Evolutionary conservation across 2,888 invertebrate genomes (phyloP).

Genomic region (Archips crataeganus): DNA sequence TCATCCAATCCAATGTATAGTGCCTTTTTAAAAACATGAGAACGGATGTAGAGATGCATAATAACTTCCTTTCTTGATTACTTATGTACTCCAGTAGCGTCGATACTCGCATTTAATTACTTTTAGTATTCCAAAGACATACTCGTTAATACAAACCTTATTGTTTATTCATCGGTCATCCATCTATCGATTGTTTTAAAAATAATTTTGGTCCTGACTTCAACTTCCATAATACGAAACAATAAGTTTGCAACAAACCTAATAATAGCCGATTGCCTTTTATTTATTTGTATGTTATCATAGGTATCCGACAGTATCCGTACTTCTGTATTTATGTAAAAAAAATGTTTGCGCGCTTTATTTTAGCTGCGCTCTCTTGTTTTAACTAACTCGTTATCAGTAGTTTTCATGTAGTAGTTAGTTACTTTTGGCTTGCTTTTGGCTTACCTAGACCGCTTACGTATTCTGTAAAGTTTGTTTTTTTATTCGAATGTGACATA

Average conservation of each 20-base stretch:
- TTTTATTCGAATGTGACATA: no score
- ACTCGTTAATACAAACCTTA: constrained; percentile 5
- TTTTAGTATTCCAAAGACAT: constrained; percentile 25
- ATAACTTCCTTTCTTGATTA: constrained; percentile 31
- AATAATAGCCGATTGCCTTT: neutral
- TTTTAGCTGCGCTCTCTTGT: no score
- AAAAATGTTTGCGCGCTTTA: no score
- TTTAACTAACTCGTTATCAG: no score
- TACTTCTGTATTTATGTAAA: no score
- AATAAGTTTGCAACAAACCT: neutral
- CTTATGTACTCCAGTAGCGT: neutral
- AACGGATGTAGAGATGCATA: constrained; percentile 32
- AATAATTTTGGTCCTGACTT: constrained; percentile 15
- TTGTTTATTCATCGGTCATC: constrained; percentile 28
- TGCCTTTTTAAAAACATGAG: constrained; percentile 29
- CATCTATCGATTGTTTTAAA: constrained; percentile 12
- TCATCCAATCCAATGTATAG: neutral
- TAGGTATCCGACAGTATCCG: no score
- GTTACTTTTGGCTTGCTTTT: no score
- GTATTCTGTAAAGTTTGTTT: no score
- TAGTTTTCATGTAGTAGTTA: no score
- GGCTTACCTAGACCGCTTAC: no score
- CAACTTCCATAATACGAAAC: neutral
- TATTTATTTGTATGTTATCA: neutral
- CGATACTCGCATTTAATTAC: constrained; percentile 4